Evolutionary conservation across 1,140 invertebrate genomes (phyloP).

Genomic region (Trachymyrmex cornetzi): DNA sequence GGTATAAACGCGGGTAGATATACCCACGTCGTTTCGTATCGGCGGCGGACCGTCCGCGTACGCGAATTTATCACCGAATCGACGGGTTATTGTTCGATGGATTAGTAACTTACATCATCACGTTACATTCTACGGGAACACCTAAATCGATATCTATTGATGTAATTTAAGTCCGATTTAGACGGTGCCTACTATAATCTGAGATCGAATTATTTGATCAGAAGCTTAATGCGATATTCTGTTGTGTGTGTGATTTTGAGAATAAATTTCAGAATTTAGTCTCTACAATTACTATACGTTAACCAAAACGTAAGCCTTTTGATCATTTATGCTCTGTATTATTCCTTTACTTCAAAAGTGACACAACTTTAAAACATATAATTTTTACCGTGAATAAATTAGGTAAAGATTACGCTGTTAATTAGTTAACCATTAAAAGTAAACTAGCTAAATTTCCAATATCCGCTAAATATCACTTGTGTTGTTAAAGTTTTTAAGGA

Average conservation of each 20-base stretch:
- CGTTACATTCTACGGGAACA: slow-evolving; percentile 32
- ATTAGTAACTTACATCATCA: slow-evolving; percentile 80
- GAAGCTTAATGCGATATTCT: background rate
- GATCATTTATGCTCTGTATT: no score
- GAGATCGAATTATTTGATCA: background rate
- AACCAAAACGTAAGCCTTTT: no score
- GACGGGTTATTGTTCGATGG: slow-evolving; percentile 77
- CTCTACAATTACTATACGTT: background rate
- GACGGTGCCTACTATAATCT: background rate
- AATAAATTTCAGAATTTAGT: background rate
- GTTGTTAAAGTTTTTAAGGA: no score
- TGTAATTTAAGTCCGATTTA: slow-evolving; percentile 20
- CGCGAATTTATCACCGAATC: slow-evolving; percentile 76
- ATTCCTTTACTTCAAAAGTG: no score
- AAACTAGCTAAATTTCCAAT: no score
- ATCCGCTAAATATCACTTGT: no score
- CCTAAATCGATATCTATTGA: background rate
- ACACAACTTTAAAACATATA: no score
- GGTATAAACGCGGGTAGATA: slow-evolving; percentile 74
- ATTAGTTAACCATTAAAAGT: no score
- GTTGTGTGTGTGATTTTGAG: background rate
- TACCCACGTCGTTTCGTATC: slow-evolving; percentile 52
- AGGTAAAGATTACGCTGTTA: no score
- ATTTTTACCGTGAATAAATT: no score
- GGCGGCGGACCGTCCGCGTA: slow-evolving; percentile 6